Evolutionary conservation across 1,140 invertebrate genomes (phyloP).

Genomic region (Harpegnathos saltator): DNA sequence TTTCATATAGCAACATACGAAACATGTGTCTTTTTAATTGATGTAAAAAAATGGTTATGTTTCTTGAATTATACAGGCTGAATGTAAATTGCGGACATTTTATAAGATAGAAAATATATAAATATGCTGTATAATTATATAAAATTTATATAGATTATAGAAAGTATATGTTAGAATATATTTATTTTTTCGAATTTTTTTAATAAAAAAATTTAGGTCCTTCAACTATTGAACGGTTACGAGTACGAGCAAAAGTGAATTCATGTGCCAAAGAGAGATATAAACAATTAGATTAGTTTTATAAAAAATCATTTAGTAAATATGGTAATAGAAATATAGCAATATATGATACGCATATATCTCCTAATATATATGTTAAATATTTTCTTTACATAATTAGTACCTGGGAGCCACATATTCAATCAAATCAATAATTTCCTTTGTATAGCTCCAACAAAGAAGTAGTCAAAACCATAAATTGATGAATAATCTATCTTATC

Average conservation of each 20-base stretch:
- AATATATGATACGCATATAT: background rate
- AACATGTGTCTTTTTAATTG: background rate
- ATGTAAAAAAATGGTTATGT: background rate
- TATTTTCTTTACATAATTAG: constrained; percentile 36
- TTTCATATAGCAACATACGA: background rate
- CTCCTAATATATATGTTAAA: background rate
- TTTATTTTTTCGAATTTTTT: constrained; percentile 74
- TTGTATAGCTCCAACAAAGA: constrained; percentile 10
- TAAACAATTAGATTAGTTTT: constrained; percentile 65
- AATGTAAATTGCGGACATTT: background rate
- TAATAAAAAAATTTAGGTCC: constrained; percentile 17
- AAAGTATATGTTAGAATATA: constrained; percentile 66
- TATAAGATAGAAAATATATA: constrained; percentile 52
- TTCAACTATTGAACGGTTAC: constrained; percentile 55
- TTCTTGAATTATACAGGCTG: background rate
- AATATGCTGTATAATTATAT: constrained; percentile 54
- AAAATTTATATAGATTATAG: constrained; percentile 39
- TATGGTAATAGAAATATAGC: background rate
- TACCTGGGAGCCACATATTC: constrained; percentile 18
- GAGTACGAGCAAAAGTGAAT: constrained; percentile 80
- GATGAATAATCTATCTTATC: constrained; percentile 10
- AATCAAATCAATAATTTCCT: background rate
- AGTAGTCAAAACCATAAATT: background rate
- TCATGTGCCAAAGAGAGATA: constrained; percentile 84
- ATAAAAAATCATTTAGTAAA: constrained; percentile 20